Conservation (phyloP, 2,113 vertebrate species). For the Thamnophis sirtalis region DNA sequence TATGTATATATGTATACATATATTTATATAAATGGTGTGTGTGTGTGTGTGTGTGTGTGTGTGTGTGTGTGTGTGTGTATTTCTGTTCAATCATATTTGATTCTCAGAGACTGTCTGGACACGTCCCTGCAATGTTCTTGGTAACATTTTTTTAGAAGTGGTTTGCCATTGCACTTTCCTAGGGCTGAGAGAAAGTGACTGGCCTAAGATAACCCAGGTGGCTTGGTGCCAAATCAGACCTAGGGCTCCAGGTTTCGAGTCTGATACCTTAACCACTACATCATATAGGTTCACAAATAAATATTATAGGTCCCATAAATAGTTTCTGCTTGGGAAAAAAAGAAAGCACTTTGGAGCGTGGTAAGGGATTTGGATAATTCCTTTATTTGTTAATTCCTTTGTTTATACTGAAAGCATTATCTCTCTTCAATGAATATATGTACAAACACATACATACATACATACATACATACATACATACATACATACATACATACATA, state of each 20-base stretch:
- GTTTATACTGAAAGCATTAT: background rate
- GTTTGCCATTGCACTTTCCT: background rate
- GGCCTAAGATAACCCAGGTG: background rate
- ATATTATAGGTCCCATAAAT: background rate
- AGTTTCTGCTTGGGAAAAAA: background rate
- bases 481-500: too few relatives aligned
- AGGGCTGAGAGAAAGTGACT: background rate
- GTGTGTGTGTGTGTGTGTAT: too few relatives aligned
- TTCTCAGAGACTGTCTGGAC: background rate
- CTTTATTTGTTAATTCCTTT: background rate
- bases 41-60: too few relatives aligned
- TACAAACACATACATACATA: background rate
- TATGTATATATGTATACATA: too few relatives aligned
- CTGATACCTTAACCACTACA: background rate
- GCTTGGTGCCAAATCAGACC: background rate
- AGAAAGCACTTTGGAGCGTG: background rate
- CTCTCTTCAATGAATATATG: background rate
- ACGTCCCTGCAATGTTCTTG: background rate
- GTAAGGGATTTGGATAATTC: background rate
- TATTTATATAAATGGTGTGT: too few relatives aligned
- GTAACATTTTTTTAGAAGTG: background rate
- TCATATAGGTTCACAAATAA: background rate
- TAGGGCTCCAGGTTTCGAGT: background rate
- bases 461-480: background rate
- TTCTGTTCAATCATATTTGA: background rate